These are phyloP conservation scores for Patagioenas fasciata DNA, from an alignment of 2,113 vertebrate genomes.

Conservation along the genomic window DNA sequence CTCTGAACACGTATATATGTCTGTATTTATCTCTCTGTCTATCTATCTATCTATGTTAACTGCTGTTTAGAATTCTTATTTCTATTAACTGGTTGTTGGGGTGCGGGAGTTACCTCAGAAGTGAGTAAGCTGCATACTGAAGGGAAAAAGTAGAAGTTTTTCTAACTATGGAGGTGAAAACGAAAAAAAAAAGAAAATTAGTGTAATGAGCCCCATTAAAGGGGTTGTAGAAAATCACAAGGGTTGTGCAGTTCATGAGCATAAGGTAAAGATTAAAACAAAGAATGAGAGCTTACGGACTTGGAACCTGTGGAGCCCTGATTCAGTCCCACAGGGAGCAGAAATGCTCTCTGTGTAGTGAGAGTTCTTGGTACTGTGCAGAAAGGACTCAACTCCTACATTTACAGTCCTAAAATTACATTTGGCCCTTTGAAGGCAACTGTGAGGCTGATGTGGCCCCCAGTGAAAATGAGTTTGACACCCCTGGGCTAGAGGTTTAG, in stretches of 20 bases:
- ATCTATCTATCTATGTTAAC: neutral
- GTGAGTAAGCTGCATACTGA: neutral
- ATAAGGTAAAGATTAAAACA: neutral
- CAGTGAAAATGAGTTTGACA: too few relatives aligned
- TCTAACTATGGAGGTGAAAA: neutral
- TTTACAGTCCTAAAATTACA: too few relatives aligned
- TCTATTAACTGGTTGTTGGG: neutral
- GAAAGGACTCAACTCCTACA: neutral
- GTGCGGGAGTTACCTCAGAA: neutral
- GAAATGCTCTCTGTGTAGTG: fast-evolving
- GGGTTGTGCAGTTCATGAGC: neutral
- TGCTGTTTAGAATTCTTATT: neutral
- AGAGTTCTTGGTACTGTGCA: neutral
- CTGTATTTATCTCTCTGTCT: neutral
- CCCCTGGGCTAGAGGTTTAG: neutral
- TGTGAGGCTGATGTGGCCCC: too few relatives aligned
- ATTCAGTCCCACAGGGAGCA: neutral
- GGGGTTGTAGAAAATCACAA: neutral
- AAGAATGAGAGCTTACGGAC: neutral
- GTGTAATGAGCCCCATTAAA: neutral
- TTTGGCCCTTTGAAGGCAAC: too few relatives aligned
- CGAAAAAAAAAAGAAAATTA: neutral
- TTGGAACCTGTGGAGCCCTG: neutral
- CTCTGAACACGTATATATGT: neutral
- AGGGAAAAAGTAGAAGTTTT: neutral